These are phyloP conservation scores for Shinisaurus crocodilurus DNA, from an alignment of 2,113 vertebrate genomes.

Conservation along the genomic window DNA sequence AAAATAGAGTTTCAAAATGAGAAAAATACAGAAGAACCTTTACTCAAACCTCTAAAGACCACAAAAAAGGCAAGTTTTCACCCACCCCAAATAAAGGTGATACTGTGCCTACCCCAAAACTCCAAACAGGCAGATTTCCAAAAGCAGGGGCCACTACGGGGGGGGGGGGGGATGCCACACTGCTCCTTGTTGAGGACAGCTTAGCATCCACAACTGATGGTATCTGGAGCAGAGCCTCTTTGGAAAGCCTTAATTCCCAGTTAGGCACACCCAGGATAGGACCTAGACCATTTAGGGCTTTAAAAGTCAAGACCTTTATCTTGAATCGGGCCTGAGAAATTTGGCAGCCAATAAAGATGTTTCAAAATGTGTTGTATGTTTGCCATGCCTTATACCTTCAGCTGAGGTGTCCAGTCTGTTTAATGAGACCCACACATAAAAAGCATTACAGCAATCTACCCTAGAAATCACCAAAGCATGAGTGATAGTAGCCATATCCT, in stretches of 20 bases:
- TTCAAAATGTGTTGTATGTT: neutral
- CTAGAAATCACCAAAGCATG: neutral
- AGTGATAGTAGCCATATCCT: neutral
- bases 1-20: neutral
- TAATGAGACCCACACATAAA: neutral
- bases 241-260: neutral
- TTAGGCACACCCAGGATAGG: too few species aligned
- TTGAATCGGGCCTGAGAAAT: neutral
- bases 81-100: neutral
- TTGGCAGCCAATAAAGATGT: neutral
- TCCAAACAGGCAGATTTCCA: neutral
- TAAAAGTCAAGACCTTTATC: neutral
- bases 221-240: neutral
- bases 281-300: neutral
- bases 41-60: neutral
- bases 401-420: neutral
- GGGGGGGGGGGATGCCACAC: neutral
- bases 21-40: neutral
- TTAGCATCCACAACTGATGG: neutral
- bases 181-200: neutral
- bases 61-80: neutral
- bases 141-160: neutral
- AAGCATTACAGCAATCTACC: neutral
- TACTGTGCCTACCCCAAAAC: neutral
- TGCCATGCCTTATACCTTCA: neutral